phyloP scores from a whole-genome alignment of 2,888 invertebrate species.

The Eustalomyia histrio region DNA sequence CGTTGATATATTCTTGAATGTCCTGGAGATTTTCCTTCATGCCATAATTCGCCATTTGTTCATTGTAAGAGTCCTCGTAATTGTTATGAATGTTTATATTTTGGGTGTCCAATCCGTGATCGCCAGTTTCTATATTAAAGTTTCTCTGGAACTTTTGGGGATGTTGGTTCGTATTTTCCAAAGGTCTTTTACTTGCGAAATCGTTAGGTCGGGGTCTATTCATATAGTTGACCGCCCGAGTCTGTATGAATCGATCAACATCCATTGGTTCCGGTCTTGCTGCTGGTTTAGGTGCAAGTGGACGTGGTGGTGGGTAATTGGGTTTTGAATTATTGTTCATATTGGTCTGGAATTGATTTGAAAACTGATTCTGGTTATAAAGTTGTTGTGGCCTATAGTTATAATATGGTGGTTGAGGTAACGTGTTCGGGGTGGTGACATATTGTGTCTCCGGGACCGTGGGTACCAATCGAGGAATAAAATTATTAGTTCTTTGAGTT shows the following conservation, averaged over 20 bases:
- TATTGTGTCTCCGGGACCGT: too few species aligned
- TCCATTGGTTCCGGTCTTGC: conserved; percentile 18
- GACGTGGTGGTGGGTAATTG: conserved; percentile 12
- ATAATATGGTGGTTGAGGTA: too few species aligned
- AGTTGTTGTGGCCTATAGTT: too few species aligned
- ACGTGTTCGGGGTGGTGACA: too few species aligned
- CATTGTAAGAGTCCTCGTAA: too few species aligned
- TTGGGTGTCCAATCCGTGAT: too few species aligned
- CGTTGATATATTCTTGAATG: neutral
- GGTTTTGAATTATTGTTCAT: neutral
- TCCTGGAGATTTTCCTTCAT: neutral
- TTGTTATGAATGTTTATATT: too few species aligned
- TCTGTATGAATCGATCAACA: neutral
- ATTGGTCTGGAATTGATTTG: too few species aligned
- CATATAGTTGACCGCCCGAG: neutral
- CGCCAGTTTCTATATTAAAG: neutral
- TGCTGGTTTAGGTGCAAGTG: conserved; percentile 27
- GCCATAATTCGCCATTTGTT: too few species aligned
- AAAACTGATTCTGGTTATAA: too few species aligned
- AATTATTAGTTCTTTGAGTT: too few species aligned
- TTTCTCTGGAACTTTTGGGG: conserved; percentile 7
- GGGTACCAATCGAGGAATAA: too few species aligned
- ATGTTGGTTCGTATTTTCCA: neutral
- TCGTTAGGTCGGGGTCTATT: neutral
- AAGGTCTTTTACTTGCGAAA: neutral